These are phyloP conservation scores for Caenorhabditis sp. DNA, from an alignment of 2,888 invertebrate genomes.

Conservation along the genomic window DNA sequence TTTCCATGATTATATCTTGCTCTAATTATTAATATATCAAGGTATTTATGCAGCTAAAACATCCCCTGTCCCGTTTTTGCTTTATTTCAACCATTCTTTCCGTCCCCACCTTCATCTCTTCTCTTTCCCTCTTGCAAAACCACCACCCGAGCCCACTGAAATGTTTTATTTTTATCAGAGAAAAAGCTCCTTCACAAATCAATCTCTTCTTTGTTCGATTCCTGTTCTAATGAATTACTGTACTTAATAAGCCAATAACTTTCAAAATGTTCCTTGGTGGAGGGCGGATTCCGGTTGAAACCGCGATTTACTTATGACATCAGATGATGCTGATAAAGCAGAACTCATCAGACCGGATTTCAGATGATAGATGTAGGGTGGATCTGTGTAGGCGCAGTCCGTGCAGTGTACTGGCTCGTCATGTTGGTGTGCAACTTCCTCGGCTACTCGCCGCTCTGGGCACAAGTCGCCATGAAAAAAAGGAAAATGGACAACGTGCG, in stretches of 20 bases:
- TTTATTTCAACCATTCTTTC: conserved; percentile 16
- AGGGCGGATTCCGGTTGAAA: background rate
- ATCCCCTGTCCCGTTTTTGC: conserved; percentile 5
- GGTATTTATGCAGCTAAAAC: conserved; percentile 8
- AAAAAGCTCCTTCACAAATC: background rate
- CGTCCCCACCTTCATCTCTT: background rate
- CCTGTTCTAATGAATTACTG: conserved; percentile 9
- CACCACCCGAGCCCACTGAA: background rate
- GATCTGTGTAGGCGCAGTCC: conserved; percentile 63
- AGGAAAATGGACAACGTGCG: conserved; percentile 58
- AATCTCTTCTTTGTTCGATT: background rate
- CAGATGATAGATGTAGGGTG: conserved; percentile 64
- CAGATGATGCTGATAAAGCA: background rate
- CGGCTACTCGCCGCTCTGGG: conserved; percentile 70
- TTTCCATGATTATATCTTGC: conserved; percentile 20
- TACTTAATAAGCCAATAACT: background rate
- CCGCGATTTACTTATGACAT: background rate
- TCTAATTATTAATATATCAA: conserved; percentile 9
- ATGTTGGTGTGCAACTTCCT: conserved; percentile 72
- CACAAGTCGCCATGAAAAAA: conserved; percentile 66
- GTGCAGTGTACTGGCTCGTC: conserved; percentile 70
- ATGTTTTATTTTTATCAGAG: conserved; percentile 3
- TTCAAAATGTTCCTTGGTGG: conserved; percentile 4
- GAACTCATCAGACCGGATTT: background rate
- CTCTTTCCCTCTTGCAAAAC: background rate